Base-by-base conservation (phyloP, 2,113 vertebrate species). In the Gobio gobio region DNA sequence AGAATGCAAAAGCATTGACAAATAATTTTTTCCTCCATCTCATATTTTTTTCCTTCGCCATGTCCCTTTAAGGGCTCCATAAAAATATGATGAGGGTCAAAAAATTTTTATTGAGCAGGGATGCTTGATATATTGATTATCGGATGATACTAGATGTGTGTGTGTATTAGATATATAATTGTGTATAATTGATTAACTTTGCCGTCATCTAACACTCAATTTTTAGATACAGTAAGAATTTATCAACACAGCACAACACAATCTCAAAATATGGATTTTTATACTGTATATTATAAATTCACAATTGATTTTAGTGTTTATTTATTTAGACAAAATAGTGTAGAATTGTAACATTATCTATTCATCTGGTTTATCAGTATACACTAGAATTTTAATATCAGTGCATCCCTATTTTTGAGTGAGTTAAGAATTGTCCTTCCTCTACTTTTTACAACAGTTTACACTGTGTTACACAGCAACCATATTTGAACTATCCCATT, bases 401-500 rank as follows among this genome's bases (percentile, higher is more conserved):
- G 5, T 1, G 16, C 29, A 66, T 68, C 33, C 33, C 33, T 68
- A 8, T 22, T 70, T 36, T 43, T 70, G 18, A 70, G 18, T 70
- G 20, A 72, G 20, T 5, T 10, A 43, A 72, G 36, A 72, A 22
- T 72, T 72, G 68, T 2, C 20, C 2, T 72, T 72, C 2, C 36
- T n/a, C 68, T 22, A 1, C 1, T 70, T 40, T 10, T 72, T 72
- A 66, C 2, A 49, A 74, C 40, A 74, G 24, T 54, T 24, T 33
- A 16, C n/a, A 29, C 40, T 74, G 10, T 74, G 10, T 49, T 78
- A 82, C 77, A 80, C 59, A 49, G 59, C 61, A 68, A 81, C 26
- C 45, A 66, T 45, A 80, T 45, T 47, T 1, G 9, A 68, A 47
- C 0, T 2, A 22, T 63, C 13, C 36, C 1, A 16, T 79, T 18